Base-by-base conservation (phyloP, 2,888 invertebrate genomes). In the Slavum lentiscoides region DNA sequence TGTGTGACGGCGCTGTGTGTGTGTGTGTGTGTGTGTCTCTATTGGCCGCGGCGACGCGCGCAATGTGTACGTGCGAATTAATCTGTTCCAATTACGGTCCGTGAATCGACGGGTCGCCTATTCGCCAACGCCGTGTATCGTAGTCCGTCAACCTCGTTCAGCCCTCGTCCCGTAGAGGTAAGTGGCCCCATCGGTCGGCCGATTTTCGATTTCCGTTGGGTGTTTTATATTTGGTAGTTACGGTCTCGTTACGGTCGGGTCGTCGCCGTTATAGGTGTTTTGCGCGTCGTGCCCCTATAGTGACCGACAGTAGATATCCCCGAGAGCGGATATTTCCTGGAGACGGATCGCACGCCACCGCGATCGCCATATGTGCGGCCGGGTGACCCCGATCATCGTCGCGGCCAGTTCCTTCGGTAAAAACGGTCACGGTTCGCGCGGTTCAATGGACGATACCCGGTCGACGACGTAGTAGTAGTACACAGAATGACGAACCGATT, bases 1-100 rank as follows among this genome's bases (percentile, higher is more conserved):
- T 19, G 66, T 53, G 37, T 43, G 59, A 59, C 2, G 4, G 62
- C 23, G 61, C 43, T 30, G 66, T 58, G 74, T 23, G 72, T 43
- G 61, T 23, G 61, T 49, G 49, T 15, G 66, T 67, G 74, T 43
- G 66, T 75, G 66, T 66, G 66, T 4, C 19, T 58, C 39, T 13
- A 23, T 39, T 43, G 66, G 23, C 55, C 58, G 66, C 66, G 55
- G 66, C 21, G 74, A 39, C 37, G 39, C 53, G 30, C 80, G 72
- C 72, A 9, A 72, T 77, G 77, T 62, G 53, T 77, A 55, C 55
- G 62, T 61, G 58, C 80, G 23, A 43, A 80, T 72, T 72, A 72
- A 66, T 70, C 58, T 37, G 80, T 80, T 55, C 62, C 62, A 72
- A 72, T 72, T 62, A 58, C 55, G 55, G 9, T 37, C 17, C 39